phyloP scores from a whole-genome alignment of 2,797 vertebrate genomes.

The Spondyliosoma cantharus region DNA sequence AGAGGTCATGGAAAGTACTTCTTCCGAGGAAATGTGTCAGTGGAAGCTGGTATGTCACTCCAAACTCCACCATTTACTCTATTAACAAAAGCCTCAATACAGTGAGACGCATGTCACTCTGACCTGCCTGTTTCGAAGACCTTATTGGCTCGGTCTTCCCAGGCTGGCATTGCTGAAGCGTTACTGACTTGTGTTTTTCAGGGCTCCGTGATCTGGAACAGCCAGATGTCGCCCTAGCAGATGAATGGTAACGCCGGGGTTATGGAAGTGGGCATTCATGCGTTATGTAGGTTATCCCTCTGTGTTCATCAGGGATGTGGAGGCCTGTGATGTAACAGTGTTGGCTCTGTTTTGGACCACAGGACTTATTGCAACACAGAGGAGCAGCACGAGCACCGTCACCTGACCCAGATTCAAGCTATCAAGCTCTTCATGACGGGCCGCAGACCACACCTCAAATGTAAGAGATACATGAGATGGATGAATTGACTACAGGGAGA shows the following conservation, averaged over 20 bases:
- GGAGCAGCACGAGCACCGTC: constrained; percentile 93
- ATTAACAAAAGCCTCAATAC: constrained; percentile 15
- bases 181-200: constrained; percentile 83
- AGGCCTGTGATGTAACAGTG: constrained; percentile 63
- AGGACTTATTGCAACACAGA: constrained; percentile 99
- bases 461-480: constrained; percentile 81
- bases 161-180: constrained; percentile 70
- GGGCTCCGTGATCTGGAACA: constrained; percentile 98
- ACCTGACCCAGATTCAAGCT: constrained; percentile 94
- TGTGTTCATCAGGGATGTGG: constrained; percentile 54
- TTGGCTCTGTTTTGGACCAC: constrained; percentile 57
- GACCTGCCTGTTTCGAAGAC: constrained; percentile 43
- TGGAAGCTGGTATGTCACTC: constrained; percentile 90
- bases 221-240: constrained; percentile 96
- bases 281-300: constrained; percentile 77
- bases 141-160: constrained; percentile 42
- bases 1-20: constrained; percentile 98
- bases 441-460: constrained; percentile 92
- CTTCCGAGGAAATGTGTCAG: constrained; percentile 96
- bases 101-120: constrained; percentile 18
- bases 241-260: constrained; percentile 92
- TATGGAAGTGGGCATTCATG: constrained; percentile 72
- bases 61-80: background rate
- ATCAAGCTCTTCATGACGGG: constrained; percentile 96
- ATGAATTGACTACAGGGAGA: background rate